These are phyloP conservation scores for Drosophila baimaii DNA, from an alignment of 1,140 invertebrate genomes.

Conservation along the genomic window DNA sequence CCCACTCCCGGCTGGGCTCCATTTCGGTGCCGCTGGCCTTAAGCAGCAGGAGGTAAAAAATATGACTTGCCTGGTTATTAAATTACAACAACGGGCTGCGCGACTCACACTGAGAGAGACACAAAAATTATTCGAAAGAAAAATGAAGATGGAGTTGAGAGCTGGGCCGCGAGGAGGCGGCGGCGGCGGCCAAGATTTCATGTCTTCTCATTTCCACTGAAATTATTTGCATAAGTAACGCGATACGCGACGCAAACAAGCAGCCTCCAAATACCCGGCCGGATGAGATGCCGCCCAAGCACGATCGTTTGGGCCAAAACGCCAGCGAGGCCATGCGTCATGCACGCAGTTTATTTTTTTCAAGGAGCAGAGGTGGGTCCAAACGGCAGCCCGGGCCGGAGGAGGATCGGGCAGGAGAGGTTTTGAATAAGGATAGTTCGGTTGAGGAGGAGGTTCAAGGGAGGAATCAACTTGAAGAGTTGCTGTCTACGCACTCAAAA, in stretches of 20 bases:
- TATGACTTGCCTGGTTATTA: conserved; percentile 80
- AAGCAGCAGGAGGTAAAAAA: conserved; percentile 78
- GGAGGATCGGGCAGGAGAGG: conserved; percentile 1
- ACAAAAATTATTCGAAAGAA: conserved; percentile 73
- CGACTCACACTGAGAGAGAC: conserved; percentile 77
- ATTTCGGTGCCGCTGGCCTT: conserved; percentile 50
- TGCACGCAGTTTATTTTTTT: conserved; percentile 64
- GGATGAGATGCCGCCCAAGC: conserved; percentile 70
- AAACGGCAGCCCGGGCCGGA: neutral
- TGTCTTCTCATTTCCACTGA: conserved; percentile 74
- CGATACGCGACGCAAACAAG: conserved; percentile 70
- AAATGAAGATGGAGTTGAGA: conserved; percentile 37
- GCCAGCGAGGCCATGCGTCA: conserved; percentile 77
- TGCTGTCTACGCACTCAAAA: neutral
- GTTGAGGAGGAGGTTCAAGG: no score
- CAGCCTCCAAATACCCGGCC: conserved; percentile 47
- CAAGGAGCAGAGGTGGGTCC: conserved; percentile 9
- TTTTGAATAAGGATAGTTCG: neutral
- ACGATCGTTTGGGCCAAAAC: conserved; percentile 71
- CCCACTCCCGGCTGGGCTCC: conserved; percentile 30
- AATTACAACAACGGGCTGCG: conserved; percentile 73
- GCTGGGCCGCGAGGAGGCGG: neutral
- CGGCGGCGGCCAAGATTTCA: conserved; percentile 48
- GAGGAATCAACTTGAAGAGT: neutral
- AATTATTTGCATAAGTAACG: conserved; percentile 83